Evolutionary conservation across 2,113 vertebrate species (phyloP).

Genomic region (Lophura nycthemera): DNA sequence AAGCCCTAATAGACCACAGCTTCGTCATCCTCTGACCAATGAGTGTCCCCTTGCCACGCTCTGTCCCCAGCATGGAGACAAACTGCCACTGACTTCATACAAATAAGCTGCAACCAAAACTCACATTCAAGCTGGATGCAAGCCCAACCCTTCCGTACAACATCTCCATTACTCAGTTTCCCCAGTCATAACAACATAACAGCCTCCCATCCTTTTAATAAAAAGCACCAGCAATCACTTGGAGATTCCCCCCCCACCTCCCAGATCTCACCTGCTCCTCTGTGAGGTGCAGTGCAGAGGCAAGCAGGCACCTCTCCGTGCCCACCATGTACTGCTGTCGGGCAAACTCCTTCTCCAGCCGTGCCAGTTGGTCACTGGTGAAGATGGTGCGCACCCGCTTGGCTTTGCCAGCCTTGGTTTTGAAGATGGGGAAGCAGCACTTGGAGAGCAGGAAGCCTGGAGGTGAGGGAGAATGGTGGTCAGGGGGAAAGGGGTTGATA

Average conservation of each 20-base stretch:
- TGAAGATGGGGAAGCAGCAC: slow-evolving; percentile 70
- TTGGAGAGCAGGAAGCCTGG: slow-evolving; percentile 76
- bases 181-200: neutral
- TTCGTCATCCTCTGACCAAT: neutral
- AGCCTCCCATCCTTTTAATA: neutral
- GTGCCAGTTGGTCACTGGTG: slow-evolving; percentile 85
- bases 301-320: slow-evolving; percentile 82
- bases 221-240: fast-evolving
- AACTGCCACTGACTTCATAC: neutral
- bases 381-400: slow-evolving; percentile 86
- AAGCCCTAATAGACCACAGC: neutral
- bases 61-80: fast-evolving
- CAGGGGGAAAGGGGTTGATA: neutral
- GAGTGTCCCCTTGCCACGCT: neutral
- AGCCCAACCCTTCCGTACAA: fast-evolving
- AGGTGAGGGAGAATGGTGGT: fast-evolving
- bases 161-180: neutral
- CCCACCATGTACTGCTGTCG: slow-evolving; percentile 89
- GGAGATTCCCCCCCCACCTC: neutral
- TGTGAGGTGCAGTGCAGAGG: slow-evolving; percentile 81
- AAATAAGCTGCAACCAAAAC: neutral
- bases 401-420: slow-evolving; percentile 79
- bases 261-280: slow-evolving; percentile 81
- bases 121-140: neutral
- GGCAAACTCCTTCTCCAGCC: slow-evolving; percentile 86